Conservation (phyloP, 2,113 vertebrate species). For the Tyrannus savana region DNA sequence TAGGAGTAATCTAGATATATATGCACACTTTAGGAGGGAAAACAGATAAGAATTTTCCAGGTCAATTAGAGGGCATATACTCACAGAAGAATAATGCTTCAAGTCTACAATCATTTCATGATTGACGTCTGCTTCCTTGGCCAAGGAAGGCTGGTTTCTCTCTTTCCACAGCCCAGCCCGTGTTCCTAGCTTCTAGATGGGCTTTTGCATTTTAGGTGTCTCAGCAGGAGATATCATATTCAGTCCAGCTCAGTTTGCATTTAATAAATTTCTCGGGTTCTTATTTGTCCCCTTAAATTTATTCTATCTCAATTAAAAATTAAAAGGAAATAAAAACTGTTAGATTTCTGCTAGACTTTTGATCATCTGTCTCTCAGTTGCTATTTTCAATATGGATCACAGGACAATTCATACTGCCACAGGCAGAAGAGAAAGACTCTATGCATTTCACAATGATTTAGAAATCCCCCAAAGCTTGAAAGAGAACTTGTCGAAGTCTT, state of each 20-base stretch:
- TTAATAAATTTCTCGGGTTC: neutral
- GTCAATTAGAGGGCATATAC: conserved; percentile 35
- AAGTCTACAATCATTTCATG: neutral
- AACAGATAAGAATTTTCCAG: conserved; percentile 44
- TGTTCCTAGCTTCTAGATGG: neutral
- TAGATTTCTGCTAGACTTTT: neutral
- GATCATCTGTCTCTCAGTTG: neutral
- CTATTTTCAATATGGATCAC: neutral
- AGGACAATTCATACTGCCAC: neutral
- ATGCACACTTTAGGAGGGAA: conserved; percentile 21
- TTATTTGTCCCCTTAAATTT: neutral
- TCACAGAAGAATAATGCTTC: neutral
- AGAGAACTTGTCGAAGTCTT: neutral
- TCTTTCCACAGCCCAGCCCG: conserved; percentile 31
- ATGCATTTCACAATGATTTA: neutral
- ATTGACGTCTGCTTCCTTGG: conserved; percentile 22
- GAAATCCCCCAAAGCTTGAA: neutral
- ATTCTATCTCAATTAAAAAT: neutral
- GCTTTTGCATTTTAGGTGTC: conserved; percentile 9
- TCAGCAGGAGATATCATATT: neutral
- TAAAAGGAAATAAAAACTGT: neutral
- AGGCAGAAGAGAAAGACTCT: neutral
- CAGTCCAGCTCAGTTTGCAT: neutral
- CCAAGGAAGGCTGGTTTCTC: conserved; percentile 34
- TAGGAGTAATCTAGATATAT: neutral